These are phyloP conservation scores for Drosophila persimilis DNA, from an alignment of 1,140 invertebrate genomes.

Conservation along the genomic window DNA sequence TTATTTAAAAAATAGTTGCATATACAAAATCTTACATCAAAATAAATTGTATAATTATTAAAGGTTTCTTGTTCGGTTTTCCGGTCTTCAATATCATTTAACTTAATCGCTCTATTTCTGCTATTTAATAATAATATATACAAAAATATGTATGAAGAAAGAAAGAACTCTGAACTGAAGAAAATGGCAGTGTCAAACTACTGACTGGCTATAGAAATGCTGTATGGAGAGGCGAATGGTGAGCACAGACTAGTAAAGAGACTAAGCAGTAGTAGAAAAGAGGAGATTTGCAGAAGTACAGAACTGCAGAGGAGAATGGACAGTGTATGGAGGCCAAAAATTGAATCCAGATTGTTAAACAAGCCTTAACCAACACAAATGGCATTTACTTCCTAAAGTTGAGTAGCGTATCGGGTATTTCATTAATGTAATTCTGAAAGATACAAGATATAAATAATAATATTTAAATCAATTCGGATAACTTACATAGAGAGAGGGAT, in stretches of 20 bases:
- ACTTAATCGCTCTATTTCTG: slow-evolving; percentile 69
- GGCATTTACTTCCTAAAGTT: slow-evolving; percentile 76
- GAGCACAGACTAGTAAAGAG: slow-evolving; percentile 60
- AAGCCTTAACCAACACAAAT: slow-evolving; percentile 33
- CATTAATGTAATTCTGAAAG: slow-evolving; percentile 80
- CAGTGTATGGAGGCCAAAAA: slow-evolving; percentile 17
- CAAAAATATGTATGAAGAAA: slow-evolving; percentile 63
- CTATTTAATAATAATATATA: slow-evolving; percentile 82
- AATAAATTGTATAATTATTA: slow-evolving; percentile 45
- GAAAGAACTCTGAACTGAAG: slow-evolving; percentile 42
- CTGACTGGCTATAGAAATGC: slow-evolving; percentile 53
- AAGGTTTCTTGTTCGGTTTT: slow-evolving; percentile 26
- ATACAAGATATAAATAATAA: background rate
- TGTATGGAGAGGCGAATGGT: slow-evolving; percentile 30
- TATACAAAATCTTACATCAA: slow-evolving; percentile 69
- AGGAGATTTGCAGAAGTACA: background rate
- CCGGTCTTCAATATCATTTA: slow-evolving; percentile 49
- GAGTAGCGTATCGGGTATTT: slow-evolving; percentile 80
- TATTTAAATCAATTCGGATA: background rate
- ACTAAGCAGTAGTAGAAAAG: slow-evolving; percentile 41
- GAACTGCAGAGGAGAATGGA: slow-evolving; percentile 21
- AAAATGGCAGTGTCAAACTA: slow-evolving; percentile 67
- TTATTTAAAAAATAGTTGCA: slow-evolving; percentile 70
- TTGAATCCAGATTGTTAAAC: slow-evolving; percentile 40
- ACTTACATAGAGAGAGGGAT: slow-evolving; percentile 87